A percentile compares a stretch with the other conserved stretches of the same genome.
phyloP scores from a whole-genome alignment of 2,113 vertebrate species.

The Azemiops feae region DNA sequence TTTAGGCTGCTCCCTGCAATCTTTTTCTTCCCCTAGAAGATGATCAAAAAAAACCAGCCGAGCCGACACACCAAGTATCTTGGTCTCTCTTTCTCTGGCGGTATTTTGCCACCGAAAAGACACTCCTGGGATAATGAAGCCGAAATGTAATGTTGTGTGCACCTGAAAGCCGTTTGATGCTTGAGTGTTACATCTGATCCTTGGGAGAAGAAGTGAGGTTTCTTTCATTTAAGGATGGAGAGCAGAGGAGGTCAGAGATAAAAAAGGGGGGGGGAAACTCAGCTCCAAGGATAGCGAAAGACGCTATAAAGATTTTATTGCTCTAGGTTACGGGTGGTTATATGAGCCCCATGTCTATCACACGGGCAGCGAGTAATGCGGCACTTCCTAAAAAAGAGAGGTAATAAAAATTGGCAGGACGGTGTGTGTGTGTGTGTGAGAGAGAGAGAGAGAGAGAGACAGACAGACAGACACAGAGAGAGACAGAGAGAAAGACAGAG shows the following conservation, averaged over 20 bases:
- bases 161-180: not conserved
- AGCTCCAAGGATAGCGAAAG: not conserved
- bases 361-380: not conserved
- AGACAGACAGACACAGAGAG: no score
- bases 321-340: not conserved
- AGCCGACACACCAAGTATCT: not conserved
- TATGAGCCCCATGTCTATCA: slow-evolving; percentile 5
- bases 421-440: no score
- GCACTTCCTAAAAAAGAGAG: not conserved
- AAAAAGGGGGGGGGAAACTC: not conserved
- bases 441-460: no score
- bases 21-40: not conserved
- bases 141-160: slow-evolving; percentile 2
- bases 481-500: no score
- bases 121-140: not conserved
- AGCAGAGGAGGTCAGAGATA: not conserved
- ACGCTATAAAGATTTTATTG: slow-evolving; percentile 29
- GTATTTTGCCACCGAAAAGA: not conserved
- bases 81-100: not conserved
- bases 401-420: not conserved
- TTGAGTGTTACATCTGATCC: not conserved
- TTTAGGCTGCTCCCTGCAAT: no score
- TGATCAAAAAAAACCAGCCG: not conserved
- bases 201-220: not conserved
- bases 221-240: not conserved